Base-by-base conservation (phyloP, 2,113 vertebrate genomes). In the Callipepla californica region DNA sequence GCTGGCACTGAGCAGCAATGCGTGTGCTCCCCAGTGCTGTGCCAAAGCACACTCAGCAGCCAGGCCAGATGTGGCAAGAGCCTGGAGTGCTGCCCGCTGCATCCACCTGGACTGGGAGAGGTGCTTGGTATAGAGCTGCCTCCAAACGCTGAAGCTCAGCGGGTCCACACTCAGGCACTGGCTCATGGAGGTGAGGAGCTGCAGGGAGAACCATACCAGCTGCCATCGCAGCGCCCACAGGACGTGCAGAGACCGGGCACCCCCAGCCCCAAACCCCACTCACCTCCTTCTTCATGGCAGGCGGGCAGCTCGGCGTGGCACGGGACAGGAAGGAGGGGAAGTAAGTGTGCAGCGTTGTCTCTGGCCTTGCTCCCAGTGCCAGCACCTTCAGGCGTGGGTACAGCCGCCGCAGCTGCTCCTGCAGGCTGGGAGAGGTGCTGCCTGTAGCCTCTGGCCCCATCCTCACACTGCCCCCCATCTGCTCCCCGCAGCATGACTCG, bases 291-390 rank as follows among this genome's bases (percentile, higher is more conserved):
- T 98, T 99, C 99, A 99, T 99, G 82, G 96, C 96, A 0, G 97
- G 81, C 0, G 99, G 98, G 90, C 99, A 99, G 97, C 92, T 94
- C 0, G 98, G 98, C 0, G 98, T 99, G 16, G 99, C 98, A 75
- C 99, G 97, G 80, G 99, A 99, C 57, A 99, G 98, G 95, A 99
- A 99, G 15, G 99, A 99, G 1, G 99, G 99, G 96, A 99, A 99
- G 96, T 98, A 99, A 15, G 98, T 98, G 95, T 99, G 99, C 36
- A 99, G 96, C 0, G 96, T 97, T 1, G 96, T 96, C 96, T 99
- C 99, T 0, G 99, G 99, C 90, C 98, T 99, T 1, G 98, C 98
- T 1, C 99, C 99, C 3, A 99, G 98, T 0, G 99, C 99, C 67
- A 99, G 97, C 30, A 98, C 99, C 95, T 99, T 99, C 61, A 99